Percentiles rank a stretch among this genome's conserved stretches.
These are phyloP conservation scores for Apostichopus parvimensis DNA, from an alignment of 35 echinoderm and acorn worm genomes.

Conservation along the genomic window DNA sequence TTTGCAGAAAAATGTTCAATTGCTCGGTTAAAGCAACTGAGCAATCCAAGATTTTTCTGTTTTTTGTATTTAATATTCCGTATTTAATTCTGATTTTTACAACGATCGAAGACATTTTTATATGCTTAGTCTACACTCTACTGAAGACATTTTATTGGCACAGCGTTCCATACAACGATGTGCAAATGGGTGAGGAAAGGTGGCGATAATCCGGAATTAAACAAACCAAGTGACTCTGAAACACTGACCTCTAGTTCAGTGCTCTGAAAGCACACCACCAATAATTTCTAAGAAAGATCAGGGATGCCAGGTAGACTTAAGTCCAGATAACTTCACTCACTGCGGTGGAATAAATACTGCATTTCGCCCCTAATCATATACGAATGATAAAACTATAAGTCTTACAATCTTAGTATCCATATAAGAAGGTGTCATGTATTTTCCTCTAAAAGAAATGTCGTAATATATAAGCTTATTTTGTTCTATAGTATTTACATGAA, in stretches of 20 bases:
- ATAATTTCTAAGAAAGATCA: background rate
- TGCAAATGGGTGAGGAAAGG: background rate
- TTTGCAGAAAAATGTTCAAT: no score
- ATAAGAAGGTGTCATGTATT: no score
- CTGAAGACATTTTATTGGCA: constrained; percentile 6
- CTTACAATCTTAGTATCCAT: no score
- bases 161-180: background rate
- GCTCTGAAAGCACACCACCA: background rate
- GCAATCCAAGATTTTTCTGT: no score
- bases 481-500: no score
- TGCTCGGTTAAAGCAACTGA: no score
- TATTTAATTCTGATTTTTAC: constrained; percentile 57
- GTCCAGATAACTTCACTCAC: no score
- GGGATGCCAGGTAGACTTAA: background rate
- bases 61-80: background rate
- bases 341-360: background rate
- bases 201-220: no score
- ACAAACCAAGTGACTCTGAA: background rate
- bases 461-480: no score
- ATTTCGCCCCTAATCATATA: background rate
- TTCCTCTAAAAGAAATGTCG: no score
- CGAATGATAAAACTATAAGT: no score
- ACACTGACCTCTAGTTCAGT: no score
- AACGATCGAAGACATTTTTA: background rate
- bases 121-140: constrained; percentile 40